Evolutionary conservation across 1,140 invertebrate species (phyloP), one percentile per base, ranked within the genome.

Genomic region (Drosophila sproati): DNA sequence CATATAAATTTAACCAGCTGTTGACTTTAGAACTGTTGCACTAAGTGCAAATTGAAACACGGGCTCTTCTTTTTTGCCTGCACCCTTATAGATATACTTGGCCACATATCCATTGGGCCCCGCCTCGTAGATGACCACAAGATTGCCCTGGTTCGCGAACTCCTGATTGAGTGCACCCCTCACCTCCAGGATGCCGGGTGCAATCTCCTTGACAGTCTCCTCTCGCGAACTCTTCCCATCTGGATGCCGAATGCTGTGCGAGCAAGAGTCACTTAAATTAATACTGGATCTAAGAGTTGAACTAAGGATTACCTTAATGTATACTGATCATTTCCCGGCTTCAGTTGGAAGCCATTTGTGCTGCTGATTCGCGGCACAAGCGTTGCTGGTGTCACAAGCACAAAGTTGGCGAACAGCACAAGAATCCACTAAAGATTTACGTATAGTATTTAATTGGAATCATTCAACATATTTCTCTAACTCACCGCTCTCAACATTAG

Each of bases 331-430:
- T 78, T 41, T 0, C 48, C 50, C 1, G 80, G 80, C 2, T 71
- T 80, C 47, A 82, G 32, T 10, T 75, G 75, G 6, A 62, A 74
- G 39, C 75, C 80, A 59, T 74, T 82, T 5, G 35, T 45, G 5
- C 37, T 69, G 39, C 41, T 62, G 1, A 82, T 78, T 32, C 63
- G 51, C 2, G 80, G 80, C 10, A 78, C 80, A 4, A 82, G 31
- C 2, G 59, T 78, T 7, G 63, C 69, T 0, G 75, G 55, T 4
- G 51, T 55, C 2, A 41, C 64, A 4, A 41, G 3, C n/a, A 4
- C 48, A 29, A 63, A 37, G 3, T 57, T 12, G 29, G 63, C 61
- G 3, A 82, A 10, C 12, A 82, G 48, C 39, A 75, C n/a, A 41
- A 73, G 32, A 12, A 57, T 45, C 37, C n/a, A 45, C 70, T 73